Evolutionary conservation across 1,140 invertebrate species (phyloP), one percentile per base, ranked within the genome.

Genomic region (Ephestia elutella): DNA sequence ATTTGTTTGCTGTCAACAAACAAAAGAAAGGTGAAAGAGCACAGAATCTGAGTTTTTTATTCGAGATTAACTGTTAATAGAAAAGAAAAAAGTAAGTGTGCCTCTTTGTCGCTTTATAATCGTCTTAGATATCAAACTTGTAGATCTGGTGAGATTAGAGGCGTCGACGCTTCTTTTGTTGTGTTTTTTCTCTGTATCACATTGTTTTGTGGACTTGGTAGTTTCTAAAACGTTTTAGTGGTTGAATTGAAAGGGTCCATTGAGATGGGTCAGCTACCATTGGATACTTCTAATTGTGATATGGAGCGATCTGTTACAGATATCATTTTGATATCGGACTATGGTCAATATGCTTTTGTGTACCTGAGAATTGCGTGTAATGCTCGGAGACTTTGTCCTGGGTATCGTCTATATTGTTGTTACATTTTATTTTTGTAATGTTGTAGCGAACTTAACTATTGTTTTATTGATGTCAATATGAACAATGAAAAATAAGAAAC

Each of bases 1-100:
- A 87, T 87, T 87, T 87, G 84, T 87, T 87, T 85, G 74, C 74
- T 76, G 82, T 85, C 82, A 87, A 79, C 80, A 81, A 81, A 86
- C 83, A 87, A 87, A 73, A 67, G 70, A 79, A 74, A 80, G 80
- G 81, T 87, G 82, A 68, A 75, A 81, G 77, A 3, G 66, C 56
- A n/a, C 66, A 74, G 70, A 64, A 70, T 72, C 62, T 63, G 44
- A 32, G 49, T 65, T 72, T 70, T 75, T 80, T 80, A 74, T 70
- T 61, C 56, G 56, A 85, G 80, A 82, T 82, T 82, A 85, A 82
- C 79, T 69, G 77, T 78, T 84, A 80, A 81, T 78, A 73, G 74
- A 76, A 75, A 71, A 68, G 18, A 75, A 28, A 64, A 75, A 74
- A 75, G 61, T 64, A 79, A 82, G 74, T 67, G 76, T 78, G 78